Evolutionary conservation across 2,888 invertebrate species (phyloP).

Genomic region (Silvanus unidentatus): DNA sequence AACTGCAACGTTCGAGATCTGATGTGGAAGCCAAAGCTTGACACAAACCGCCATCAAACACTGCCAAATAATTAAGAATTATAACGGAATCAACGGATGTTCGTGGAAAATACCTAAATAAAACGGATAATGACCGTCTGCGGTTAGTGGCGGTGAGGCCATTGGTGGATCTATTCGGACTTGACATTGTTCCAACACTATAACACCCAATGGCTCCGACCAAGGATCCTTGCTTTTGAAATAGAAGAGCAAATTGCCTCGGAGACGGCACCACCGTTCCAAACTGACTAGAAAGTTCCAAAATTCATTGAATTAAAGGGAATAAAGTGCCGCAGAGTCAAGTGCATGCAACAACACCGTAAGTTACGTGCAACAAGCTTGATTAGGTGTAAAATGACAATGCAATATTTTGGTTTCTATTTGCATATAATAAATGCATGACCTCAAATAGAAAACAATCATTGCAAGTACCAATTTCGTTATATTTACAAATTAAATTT

Average conservation of each 20-base stretch:
- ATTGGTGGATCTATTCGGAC: constrained; percentile 62
- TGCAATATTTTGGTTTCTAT: no score
- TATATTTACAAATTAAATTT: no score
- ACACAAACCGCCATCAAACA: constrained; percentile 75
- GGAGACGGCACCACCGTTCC: constrained; percentile 83
- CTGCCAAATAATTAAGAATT: constrained; percentile 48
- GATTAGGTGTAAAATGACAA: no score
- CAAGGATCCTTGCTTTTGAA: constrained; percentile 84
- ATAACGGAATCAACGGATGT: neutral
- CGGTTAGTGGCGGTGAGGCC: constrained; percentile 52
- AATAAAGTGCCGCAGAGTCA: no score
- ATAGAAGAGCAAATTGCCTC: constrained; percentile 90
- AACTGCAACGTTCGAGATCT: constrained; percentile 74
- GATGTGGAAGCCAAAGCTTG: constrained; percentile 77
- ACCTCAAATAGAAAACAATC: no score
- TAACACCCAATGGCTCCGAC: constrained; percentile 81
- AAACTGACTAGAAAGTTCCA: constrained; percentile 73
- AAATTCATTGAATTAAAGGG: constrained; percentile 32
- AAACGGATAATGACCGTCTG: constrained; percentile 74
- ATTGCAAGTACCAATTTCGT: no score
- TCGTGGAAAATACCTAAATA: constrained; percentile 61
- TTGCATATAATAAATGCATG: no score
- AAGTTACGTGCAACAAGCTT: no score
- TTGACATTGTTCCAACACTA: constrained; percentile 82
- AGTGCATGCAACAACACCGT: constrained; percentile 1